phyloP scores from a whole-genome alignment of 2,888 invertebrate genomes.

The Theretra japonica region DNA sequence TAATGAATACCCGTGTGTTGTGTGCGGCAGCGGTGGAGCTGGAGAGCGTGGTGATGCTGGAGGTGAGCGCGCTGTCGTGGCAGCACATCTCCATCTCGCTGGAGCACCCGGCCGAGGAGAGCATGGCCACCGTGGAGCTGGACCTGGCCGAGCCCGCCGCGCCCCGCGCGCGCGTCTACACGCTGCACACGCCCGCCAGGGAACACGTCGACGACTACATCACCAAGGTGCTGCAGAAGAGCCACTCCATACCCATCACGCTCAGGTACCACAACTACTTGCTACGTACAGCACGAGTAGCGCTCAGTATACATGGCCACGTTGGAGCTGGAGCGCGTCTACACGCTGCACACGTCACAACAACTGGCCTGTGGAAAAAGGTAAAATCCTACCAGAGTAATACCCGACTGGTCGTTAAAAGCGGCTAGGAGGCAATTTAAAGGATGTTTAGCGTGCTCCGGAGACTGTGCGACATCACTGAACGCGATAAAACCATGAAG shows the following conservation, averaged over 20 bases:
- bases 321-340: slow-evolving; percentile 93
- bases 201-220: slow-evolving; percentile 77
- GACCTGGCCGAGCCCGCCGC: slow-evolving; percentile 92
- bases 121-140: slow-evolving; percentile 96
- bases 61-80: slow-evolving; percentile 95
- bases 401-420: too few species aligned
- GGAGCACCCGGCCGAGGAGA: slow-evolving; percentile 96
- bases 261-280: slow-evolving; percentile 85
- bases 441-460: too few species aligned
- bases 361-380: too few species aligned
- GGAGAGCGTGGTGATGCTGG: slow-evolving; percentile 93
- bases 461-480: too few species aligned
- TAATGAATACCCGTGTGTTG: neutral
- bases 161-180: slow-evolving; percentile 91
- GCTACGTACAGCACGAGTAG: too few species aligned
- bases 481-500: too few species aligned
- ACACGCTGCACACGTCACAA: slow-evolving; percentile 80
- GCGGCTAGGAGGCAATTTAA: too few species aligned
- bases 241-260: slow-evolving; percentile 96
- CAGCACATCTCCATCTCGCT: slow-evolving; percentile 95
- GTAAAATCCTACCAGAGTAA: too few species aligned
- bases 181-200: slow-evolving; percentile 79
- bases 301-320: slow-evolving; percentile 88
- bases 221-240: slow-evolving; percentile 90
- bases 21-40: slow-evolving; percentile 85